Evolutionary conservation across 2,797 vertebrate species (phyloP), one percentile per base, ranked within the genome.

Genomic region (Caiman crocodilus): DNA sequence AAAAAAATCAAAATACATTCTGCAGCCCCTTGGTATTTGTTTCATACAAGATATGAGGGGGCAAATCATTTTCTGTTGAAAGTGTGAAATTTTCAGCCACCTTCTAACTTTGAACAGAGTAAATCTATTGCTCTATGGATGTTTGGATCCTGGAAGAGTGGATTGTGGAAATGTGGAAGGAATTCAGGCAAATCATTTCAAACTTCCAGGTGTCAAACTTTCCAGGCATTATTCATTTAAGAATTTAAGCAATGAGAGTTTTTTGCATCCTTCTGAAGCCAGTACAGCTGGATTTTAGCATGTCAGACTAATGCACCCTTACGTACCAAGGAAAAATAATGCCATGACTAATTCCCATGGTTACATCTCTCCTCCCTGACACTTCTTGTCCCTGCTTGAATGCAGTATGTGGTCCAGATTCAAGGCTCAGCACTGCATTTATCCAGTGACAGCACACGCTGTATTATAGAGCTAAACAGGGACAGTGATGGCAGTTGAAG

Each of bases 81-180:
- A 80, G 84, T 56, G 12, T 8, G 6, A 30, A 17, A 30, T 57
- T 84, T 77, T 16, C 1, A 21, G 21, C 84, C 17, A 11, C 23
- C 76, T 86, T 94, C 74, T 35, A 30, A 58, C 79, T 88, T 76
- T 76, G 84, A 6, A 77, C 7, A 12, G 26, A 89, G 78, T 77
- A 85, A 91, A 83, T 55, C 0, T n/a, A 82, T 59, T 73, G n/a
- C 50, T 42, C 11, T 2, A 4, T 28, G 30, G 65, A 17, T 57
- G 84, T 82, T n/a, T 89, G 76, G 87, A 28, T 84, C 8, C 5
- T 71, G 6, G 15, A 79, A 42, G 6, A 57, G 42, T 32, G 2
- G 57, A 50, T 65, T 77, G 79, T 30, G 85, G 65, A 87, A 85
- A 60, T n/a, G 8, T 71, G 55, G 8, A 8, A 71, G 65, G 65